Conservation (phyloP, 2,888 invertebrate genomes). For the Phortica okadai region DNA sequence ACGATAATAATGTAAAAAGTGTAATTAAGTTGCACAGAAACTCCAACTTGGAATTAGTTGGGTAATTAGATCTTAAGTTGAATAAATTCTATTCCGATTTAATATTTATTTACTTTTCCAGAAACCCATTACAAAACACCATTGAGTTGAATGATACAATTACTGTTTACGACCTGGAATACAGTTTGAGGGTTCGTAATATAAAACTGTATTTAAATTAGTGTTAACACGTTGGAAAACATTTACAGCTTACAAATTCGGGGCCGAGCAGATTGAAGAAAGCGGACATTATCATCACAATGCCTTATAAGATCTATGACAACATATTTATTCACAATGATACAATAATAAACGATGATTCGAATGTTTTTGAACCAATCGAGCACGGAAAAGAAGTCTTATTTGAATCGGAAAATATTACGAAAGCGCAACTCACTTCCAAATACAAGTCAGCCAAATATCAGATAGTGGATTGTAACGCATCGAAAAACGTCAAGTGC, state of each 20-base stretch:
- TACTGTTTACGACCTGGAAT: neutral
- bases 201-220: no score
- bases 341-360: neutral
- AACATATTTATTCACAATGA: neutral
- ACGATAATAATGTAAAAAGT: conserved; percentile 28
- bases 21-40: neutral
- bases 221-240: no score
- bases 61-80: conserved; percentile 19
- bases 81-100: neutral
- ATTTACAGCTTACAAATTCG: neutral
- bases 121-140: neutral
- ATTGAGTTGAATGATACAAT: neutral
- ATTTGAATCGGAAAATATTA: no score
- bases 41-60: conserved; percentile 11
- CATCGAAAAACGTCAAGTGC: no score
- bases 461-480: no score
- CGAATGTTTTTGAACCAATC: no score
- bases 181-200: neutral
- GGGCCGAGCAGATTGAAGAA: conserved; percentile 1
- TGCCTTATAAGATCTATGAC: neutral
- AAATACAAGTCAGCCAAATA: no score
- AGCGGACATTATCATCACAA: neutral
- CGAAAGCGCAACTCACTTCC: no score
- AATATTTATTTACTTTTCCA: neutral
- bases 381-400: no score